Evolutionary conservation across 2,888 invertebrate genomes (phyloP).

Genomic region (Trichogramma evanescens): DNA sequence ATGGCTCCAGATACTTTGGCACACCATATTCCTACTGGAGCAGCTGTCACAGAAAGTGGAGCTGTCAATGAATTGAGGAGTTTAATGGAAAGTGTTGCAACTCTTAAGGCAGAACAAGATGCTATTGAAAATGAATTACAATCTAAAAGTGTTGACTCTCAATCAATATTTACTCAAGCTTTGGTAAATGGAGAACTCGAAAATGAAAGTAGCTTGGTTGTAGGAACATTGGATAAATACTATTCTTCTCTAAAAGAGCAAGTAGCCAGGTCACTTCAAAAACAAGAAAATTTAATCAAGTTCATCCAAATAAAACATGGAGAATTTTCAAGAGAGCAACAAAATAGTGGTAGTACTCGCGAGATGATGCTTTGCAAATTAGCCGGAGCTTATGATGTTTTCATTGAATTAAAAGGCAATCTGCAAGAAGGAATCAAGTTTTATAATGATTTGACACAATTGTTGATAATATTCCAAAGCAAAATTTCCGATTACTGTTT

Average conservation of each 20-base stretch:
- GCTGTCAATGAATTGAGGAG: slow-evolving; percentile 62
- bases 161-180: slow-evolving; percentile 68
- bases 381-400: slow-evolving; percentile 87
- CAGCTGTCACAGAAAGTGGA: slow-evolving; percentile 53
- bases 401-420: slow-evolving; percentile 83
- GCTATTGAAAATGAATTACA: slow-evolving; percentile 81
- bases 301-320: slow-evolving; percentile 61
- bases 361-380: slow-evolving; percentile 78
- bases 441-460: slow-evolving; percentile 84
- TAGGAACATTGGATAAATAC: slow-evolving; percentile 64
- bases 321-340: slow-evolving; percentile 51
- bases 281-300: slow-evolving; percentile 63
- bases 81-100: slow-evolving; percentile 79
- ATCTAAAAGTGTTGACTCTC: slow-evolving; percentile 73
- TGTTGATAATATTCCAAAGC: slow-evolving; percentile 91
- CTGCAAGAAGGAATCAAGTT: slow-evolving; percentile 94
- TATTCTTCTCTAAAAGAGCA: slow-evolving; percentile 73
- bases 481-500: slow-evolving; percentile 97
- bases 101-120: slow-evolving; percentile 82
- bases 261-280: slow-evolving; percentile 66
- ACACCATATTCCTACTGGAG: slow-evolving; percentile 64
- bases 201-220: slow-evolving; percentile 67
- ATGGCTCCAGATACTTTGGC: slow-evolving; percentile 63
- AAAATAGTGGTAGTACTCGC: slow-evolving; percentile 52
- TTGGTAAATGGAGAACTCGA: slow-evolving; percentile 71